Evolutionary conservation across 2,888 invertebrate species (phyloP).

Genomic region (Poecilus cupreus): DNA sequence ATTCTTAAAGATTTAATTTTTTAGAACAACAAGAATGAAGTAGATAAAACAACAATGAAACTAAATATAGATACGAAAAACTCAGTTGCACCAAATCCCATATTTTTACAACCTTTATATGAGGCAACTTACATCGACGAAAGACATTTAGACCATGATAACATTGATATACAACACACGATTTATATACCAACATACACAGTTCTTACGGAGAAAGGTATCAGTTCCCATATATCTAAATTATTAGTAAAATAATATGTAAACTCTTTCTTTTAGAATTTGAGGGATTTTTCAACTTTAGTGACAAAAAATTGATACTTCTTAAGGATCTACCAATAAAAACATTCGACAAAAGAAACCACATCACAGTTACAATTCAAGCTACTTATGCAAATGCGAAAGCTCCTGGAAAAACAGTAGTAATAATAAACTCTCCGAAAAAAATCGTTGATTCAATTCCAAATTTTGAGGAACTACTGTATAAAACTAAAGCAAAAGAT

Average conservation of each 20-base stretch:
- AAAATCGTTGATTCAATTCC: not conserved
- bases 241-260: not conserved
- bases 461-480: not conserved
- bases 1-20: not conserved
- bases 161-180: not conserved
- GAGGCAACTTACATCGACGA: not conserved
- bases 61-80: slow-evolving; percentile 71
- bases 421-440: not conserved
- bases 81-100: slow-evolving; percentile 72
- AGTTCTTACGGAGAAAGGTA: too few relatives aligned
- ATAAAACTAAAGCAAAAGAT: not conserved
- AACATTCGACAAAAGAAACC: not conserved
- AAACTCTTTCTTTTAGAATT: not conserved
- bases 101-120: slow-evolving; percentile 73
- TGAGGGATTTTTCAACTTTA: not conserved
- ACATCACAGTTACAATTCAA: not conserved
- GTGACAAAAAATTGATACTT: not conserved
- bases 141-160: not conserved
- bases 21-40: not conserved
- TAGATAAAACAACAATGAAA: slow-evolving; percentile 64
- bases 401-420: not conserved
- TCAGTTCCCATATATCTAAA: too few relatives aligned
- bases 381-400: not conserved
- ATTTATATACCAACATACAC: too few relatives aligned
- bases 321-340: not conserved